Evolutionary conservation across 2,797 vertebrate genomes (phyloP).

Genomic region (Calcarius lapponicus): DNA sequence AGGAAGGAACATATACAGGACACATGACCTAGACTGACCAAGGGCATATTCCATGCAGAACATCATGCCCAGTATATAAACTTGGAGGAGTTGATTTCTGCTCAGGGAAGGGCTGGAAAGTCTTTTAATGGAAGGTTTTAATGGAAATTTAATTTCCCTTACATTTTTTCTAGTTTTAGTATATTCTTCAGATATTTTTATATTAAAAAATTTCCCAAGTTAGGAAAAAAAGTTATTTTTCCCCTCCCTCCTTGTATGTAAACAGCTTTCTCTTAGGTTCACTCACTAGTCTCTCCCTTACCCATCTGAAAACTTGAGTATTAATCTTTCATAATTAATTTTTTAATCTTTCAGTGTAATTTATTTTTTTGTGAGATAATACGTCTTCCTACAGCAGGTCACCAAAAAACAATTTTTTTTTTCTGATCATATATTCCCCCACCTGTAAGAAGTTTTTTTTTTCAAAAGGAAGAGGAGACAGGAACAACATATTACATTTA

Average conservation of each 20-base stretch:
- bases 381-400: neutral
- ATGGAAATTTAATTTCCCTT: neutral
- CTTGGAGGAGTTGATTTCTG: neutral
- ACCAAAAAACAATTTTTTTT: neutral
- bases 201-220: neutral
- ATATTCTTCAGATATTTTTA: neutral
- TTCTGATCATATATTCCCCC: neutral
- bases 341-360: too few relatives aligned
- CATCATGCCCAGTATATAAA: neutral
- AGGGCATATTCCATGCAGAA: neutral
- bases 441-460: neutral
- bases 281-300: neutral
- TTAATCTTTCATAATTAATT: neutral
- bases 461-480: neutral
- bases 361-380: neutral
- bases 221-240: neutral
- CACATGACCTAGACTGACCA: neutral
- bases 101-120: neutral
- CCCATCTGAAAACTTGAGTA: neutral
- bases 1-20: neutral
- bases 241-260: neutral
- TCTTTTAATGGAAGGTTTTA: neutral
- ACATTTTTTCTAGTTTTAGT: neutral
- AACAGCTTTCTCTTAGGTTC: neutral
- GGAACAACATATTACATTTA: neutral